Evolutionary conservation across 2,888 invertebrate genomes (phyloP), one percentile per base, ranked within the genome.

Genomic region (Oligia latruncula): DNA sequence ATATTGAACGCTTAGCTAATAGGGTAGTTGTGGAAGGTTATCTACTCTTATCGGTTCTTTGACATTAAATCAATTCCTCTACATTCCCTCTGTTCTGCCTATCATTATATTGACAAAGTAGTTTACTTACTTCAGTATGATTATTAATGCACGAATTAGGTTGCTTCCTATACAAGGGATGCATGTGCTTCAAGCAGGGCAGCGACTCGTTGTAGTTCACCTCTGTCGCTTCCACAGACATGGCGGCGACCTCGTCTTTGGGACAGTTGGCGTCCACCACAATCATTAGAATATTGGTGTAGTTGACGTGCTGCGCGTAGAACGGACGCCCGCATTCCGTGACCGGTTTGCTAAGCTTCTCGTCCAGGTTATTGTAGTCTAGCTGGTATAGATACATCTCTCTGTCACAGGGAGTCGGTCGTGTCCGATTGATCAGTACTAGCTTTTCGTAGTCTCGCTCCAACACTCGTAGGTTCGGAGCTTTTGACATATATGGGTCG

Each of bases 341-440:
- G 64, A 95, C 81, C 1, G 95, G 96, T 73, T 95, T 95, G 94
- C 93, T 97, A 90, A 96, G 93, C 92, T 95, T 97, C 92, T 93
- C 97, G 90, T 95, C 97, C 92, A 95, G 94, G 80, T 95, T 96
- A 80, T 91, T 95, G 84, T 95, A 96, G 29, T 97, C 95, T 46
- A 97, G 91, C 90, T 97, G 96, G 92, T 97, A 97, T 4, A 97
- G 93, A 71, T 94, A 96, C 92, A 97, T 97, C 93, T 98, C 98
- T 93, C 98, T 97, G 93, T 99, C 99, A 93, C 99, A 99, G 8
- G 99, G 98, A 78, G 98, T 98, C 0, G 98, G 98, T 68, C 98
- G 97, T 0, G 99, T 99, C 91, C 98, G 97, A 88, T 98, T 98
- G 89, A 98, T 97, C 73, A 98, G 95, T 2, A 98, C 97, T 15